Conservation (phyloP, 2,888 invertebrate genomes). For the Octodonta nipae region DNA sequence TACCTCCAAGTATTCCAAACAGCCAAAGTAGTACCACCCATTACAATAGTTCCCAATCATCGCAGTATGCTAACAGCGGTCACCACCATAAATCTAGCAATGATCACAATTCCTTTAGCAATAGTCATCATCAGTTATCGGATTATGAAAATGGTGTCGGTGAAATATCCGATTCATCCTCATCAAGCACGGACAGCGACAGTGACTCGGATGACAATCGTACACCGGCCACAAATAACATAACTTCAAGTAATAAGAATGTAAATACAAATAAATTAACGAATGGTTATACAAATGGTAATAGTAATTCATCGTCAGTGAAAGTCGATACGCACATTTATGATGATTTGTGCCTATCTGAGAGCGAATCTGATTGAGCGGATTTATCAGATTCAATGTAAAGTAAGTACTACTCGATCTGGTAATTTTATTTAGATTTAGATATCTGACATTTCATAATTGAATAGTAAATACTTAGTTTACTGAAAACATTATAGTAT, state of each 20-base stretch:
- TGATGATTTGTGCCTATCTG: slow-evolving; percentile 75
- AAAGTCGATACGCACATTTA: slow-evolving; percentile 43
- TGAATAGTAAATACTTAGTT: too few relatives aligned
- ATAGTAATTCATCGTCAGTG: slow-evolving; percentile 30
- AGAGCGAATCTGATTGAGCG: slow-evolving; percentile 52
- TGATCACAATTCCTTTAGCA: background rate
- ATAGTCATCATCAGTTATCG: background rate
- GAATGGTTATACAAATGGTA: slow-evolving; percentile 36
- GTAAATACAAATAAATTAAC: too few relatives aligned
- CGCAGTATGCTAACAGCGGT: background rate
- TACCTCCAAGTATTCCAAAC: background rate
- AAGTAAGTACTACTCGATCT: too few relatives aligned
- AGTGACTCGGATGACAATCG: slow-evolving; percentile 27
- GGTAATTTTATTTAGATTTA: too few relatives aligned
- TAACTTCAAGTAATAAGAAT: slow-evolving; percentile 8
- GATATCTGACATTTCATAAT: too few relatives aligned
- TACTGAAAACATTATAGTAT: too few relatives aligned
- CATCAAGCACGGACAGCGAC: slow-evolving; percentile 32
- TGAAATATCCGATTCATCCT: slow-evolving; percentile 32
- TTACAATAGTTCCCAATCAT: too few relatives aligned
- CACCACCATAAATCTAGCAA: background rate
- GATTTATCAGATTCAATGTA: background rate
- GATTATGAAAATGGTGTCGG: slow-evolving; percentile 25
- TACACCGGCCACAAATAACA: slow-evolving; percentile 5
- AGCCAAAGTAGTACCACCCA: too few relatives aligned